Conservation (phyloP, 2,113 vertebrate genomes). For the Pelvicachromis taeniatus region DNA sequence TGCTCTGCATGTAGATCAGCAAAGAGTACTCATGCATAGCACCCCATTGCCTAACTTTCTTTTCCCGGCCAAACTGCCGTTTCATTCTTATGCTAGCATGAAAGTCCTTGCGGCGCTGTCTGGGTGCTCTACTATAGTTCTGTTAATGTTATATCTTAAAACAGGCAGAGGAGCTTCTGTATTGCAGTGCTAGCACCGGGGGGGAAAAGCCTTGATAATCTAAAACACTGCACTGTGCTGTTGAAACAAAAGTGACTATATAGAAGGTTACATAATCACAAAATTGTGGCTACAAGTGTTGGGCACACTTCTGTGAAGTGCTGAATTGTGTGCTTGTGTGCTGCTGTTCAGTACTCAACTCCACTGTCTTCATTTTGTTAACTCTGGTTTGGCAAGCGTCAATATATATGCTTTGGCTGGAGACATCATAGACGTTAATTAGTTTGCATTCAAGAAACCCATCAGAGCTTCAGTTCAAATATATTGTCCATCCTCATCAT, state of each 20-base stretch:
- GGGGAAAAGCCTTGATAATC: neutral
- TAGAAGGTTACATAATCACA: neutral
- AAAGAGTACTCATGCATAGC: neutral
- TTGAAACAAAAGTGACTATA: neutral
- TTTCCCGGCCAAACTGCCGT: constrained; percentile 10
- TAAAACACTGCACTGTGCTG: neutral
- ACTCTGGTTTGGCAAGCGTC: neutral
- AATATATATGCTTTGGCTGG: neutral
- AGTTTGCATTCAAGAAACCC: neutral
- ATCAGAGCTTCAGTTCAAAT: neutral
- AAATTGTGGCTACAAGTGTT: neutral
- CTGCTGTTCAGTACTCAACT: neutral
- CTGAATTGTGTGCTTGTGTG: neutral
- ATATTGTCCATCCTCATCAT: neutral
- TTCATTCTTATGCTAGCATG: constrained; percentile 17
- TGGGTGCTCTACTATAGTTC: neutral
- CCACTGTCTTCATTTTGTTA: neutral
- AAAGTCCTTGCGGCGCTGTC: neutral
- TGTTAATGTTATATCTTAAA: neutral
- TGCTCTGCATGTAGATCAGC: constrained; percentile 10
- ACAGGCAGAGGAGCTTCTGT: neutral
- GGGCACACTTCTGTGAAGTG: neutral
- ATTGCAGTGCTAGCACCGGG: neutral
- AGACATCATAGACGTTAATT: neutral
- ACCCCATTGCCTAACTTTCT: neutral